phyloP scores from a whole-genome alignment of 2,113 vertebrate genomes.

The Indri indri region DNA sequence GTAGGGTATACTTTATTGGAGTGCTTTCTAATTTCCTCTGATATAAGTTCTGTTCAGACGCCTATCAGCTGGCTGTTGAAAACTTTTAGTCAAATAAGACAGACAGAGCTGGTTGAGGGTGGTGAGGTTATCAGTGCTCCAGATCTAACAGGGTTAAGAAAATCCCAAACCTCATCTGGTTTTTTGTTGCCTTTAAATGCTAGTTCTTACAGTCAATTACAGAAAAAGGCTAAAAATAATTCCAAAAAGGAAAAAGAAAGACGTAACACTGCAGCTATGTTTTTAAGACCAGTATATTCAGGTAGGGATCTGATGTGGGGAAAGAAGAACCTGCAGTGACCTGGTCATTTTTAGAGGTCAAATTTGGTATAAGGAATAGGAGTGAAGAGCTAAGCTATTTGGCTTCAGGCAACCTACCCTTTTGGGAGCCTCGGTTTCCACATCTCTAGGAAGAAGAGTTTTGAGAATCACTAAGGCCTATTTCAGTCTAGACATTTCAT shows the following conservation, averaged over 20 bases:
- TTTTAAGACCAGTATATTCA: not conserved
- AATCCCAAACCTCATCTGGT: not conserved
- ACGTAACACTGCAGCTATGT: not conserved
- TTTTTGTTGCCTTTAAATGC: constrained; percentile 26
- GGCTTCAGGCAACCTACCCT: not conserved
- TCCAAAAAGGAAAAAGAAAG: not conserved
- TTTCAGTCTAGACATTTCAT: not conserved
- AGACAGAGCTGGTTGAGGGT: not conserved
- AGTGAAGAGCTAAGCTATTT: not conserved
- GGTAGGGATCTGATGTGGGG: not conserved
- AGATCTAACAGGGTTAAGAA: not conserved
- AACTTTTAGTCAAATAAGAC: constrained; percentile 68
- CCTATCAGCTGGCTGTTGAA: constrained; percentile 49
- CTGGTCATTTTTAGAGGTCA: not conserved
- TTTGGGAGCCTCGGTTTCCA: not conserved
- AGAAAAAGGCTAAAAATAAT: constrained; percentile 8
- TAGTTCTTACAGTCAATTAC: constrained; percentile 49
- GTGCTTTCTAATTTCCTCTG: constrained; percentile 62
- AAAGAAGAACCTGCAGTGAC: not conserved
- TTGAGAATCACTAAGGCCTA: not conserved
- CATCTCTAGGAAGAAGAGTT: not conserved
- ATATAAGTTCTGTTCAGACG: constrained; percentile 55
- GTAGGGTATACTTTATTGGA: constrained; percentile 24
- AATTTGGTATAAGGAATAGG: not conserved
- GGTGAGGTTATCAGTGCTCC: not conserved